Percentiles rank a stretch among this genome's conserved stretches.
Evolutionary conservation across 2,888 invertebrate genomes (phyloP).

Genomic region (Diadromus collaris): DNA sequence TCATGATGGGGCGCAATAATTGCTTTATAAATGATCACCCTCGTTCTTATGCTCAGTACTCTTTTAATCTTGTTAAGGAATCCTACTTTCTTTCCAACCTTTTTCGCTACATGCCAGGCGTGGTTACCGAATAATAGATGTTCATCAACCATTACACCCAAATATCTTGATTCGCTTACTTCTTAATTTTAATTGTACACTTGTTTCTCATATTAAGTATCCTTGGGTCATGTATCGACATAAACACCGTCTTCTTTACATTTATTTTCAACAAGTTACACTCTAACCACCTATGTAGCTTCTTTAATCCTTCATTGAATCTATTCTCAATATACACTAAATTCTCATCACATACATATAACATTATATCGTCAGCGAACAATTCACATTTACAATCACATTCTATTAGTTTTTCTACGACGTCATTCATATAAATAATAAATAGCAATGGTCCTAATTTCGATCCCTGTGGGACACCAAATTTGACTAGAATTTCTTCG

Average conservation of each 20-base stretch:
- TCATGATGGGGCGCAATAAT: constrained; percentile 56
- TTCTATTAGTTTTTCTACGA: constrained; percentile 17
- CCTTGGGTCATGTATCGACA: constrained; percentile 35
- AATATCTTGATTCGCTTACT: constrained; percentile 42
- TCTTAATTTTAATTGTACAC: constrained; percentile 33
- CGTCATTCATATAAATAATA: constrained; percentile 48
- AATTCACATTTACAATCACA: constrained; percentile 40
- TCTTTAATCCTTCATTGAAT: constrained; percentile 30
- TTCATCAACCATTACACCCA: constrained; percentile 50
- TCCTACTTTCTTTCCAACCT: constrained; percentile 48
- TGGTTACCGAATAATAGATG: constrained; percentile 26
- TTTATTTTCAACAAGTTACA: constrained; percentile 46
- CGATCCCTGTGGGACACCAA: constrained; percentile 40
- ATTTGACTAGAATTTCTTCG: not conserved
- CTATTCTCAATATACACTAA: constrained; percentile 29
- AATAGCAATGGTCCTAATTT: constrained; percentile 45
- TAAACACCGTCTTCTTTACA: constrained; percentile 41
- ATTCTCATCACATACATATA: constrained; percentile 43
- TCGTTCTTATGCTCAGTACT: constrained; percentile 25
- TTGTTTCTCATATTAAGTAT: constrained; percentile 33
- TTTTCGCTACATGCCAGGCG: constrained; percentile 48
- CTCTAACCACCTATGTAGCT: constrained; percentile 40
- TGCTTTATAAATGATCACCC: constrained; percentile 50
- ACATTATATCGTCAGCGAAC: constrained; percentile 51
- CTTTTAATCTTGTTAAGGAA: constrained; percentile 49